These are phyloP conservation scores for Austrofundulus limnaeus DNA, from an alignment of 2,113 vertebrate genomes.

Conservation along the genomic window DNA sequence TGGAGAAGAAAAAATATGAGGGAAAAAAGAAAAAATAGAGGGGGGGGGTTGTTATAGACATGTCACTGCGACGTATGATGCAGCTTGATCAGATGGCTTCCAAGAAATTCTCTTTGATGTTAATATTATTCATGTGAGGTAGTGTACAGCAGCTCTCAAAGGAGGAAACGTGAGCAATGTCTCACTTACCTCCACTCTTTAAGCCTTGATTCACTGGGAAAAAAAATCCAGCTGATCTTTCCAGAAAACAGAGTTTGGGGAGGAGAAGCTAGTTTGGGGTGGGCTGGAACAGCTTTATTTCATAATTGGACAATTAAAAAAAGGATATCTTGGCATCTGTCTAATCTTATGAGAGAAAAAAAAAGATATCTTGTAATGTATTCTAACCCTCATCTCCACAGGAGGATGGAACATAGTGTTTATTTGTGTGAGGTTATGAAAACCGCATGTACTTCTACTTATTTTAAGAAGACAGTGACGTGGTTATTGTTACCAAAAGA, in stretches of 20 bases:
- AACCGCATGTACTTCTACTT: slow-evolving; percentile 54
- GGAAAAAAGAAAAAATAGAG: slow-evolving; percentile 7
- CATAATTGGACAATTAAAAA: slow-evolving; percentile 70
- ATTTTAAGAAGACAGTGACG: slow-evolving; percentile 60
- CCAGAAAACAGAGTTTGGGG: slow-evolving; percentile 42
- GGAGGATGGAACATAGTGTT: slow-evolving; percentile 52
- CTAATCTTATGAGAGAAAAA: slow-evolving; percentile 24
- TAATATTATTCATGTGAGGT: slow-evolving; percentile 73
- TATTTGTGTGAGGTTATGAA: slow-evolving; percentile 27
- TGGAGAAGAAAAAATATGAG: slow-evolving; percentile 12
- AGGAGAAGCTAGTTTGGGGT: slow-evolving; percentile 53
- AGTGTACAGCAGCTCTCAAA: slow-evolving; percentile 48
- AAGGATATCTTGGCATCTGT: slow-evolving; percentile 62
- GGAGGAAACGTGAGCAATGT: slow-evolving; percentile 59
- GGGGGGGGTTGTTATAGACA: slow-evolving; percentile 41
- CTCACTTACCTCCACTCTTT: slow-evolving; percentile 58
- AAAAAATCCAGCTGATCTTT: slow-evolving; percentile 29
- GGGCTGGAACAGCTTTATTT: slow-evolving; percentile 52
- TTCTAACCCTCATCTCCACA: slow-evolving; percentile 52
- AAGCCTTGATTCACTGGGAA: slow-evolving; percentile 45
- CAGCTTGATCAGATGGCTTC: slow-evolving; percentile 74
- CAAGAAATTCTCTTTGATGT: slow-evolving; percentile 72
- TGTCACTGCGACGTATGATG: slow-evolving; percentile 65
- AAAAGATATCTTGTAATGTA: slow-evolving; percentile 31
- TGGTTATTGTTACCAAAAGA: slow-evolving; percentile 63